These are phyloP conservation scores for Poecilobothrus nobilitatus DNA, from an alignment of 2,888 invertebrate genomes.

Conservation along the genomic window DNA sequence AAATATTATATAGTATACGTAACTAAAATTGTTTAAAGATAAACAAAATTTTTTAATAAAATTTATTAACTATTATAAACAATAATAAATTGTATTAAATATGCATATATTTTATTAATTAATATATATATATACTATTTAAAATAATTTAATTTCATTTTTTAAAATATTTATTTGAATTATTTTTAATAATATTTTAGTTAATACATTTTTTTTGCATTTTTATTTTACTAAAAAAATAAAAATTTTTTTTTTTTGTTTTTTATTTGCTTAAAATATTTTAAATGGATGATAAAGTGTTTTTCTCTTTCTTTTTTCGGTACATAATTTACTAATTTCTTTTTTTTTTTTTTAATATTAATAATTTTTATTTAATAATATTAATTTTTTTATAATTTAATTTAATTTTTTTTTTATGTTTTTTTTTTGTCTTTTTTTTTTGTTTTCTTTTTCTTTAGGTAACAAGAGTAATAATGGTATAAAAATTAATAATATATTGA, in stretches of 20 bases:
- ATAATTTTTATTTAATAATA: no score
- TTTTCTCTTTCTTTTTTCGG: not conserved
- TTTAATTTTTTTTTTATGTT: not conserved
- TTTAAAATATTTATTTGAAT: no score
- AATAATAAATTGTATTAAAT: no score
- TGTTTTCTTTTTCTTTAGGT: constrained; percentile 5
- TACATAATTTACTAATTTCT: not conserved
- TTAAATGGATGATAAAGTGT: not conserved
- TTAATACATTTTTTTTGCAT: not conserved
- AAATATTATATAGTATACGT: no score
- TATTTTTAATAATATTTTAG: no score
- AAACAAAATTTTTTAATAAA: no score
- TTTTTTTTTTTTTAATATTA: not conserved
- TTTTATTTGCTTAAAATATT: not conserved
- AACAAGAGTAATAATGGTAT: constrained; percentile 10
- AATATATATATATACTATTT: no score
- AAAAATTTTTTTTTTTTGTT: not conserved
- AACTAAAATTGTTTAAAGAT: no score
- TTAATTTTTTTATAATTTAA: not conserved
- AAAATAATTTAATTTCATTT: not conserved
- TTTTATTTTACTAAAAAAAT: constrained; percentile 6
- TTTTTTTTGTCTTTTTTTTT: not conserved
- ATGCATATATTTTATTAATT: no score
- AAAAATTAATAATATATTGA: constrained; percentile 11
- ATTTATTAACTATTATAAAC: no score